Conservation (phyloP, 1,140 invertebrate genomes). For the Cotesia chilonis region DNA sequence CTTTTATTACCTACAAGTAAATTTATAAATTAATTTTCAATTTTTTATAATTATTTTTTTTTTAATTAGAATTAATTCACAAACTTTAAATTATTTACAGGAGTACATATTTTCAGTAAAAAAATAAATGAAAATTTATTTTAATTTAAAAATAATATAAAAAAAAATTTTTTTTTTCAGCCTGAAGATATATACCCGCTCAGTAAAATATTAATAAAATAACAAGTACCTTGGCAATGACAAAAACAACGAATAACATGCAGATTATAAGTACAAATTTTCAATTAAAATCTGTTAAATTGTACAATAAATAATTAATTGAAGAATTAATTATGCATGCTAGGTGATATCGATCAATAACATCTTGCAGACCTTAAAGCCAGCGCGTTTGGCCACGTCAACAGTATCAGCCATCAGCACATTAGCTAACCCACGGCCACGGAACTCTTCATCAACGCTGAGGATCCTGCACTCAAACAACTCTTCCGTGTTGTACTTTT, state of each 20-base stretch:
- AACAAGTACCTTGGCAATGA: neutral
- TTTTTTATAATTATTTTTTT: no score
- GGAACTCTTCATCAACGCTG: constrained; percentile 74
- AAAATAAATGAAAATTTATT: no score
- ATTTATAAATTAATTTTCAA: constrained; percentile 16
- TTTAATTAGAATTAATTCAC: constrained; percentile 1
- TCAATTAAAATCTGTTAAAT: neutral
- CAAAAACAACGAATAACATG: neutral
- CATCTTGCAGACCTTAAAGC: constrained; percentile 70
- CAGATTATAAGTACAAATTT: neutral
- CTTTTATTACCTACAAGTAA: constrained; percentile 74
- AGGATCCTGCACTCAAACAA: constrained; percentile 84
- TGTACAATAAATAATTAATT: no score
- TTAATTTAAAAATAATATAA: no score
- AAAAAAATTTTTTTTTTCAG: no score
- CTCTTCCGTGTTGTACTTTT: constrained; percentile 72
- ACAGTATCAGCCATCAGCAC: constrained; percentile 74
- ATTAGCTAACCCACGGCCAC: constrained; percentile 77
- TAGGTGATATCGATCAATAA: neutral
- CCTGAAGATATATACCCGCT: neutral
- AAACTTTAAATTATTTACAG: neutral
- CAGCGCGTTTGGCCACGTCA: constrained; percentile 70
- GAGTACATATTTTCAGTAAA: no score
- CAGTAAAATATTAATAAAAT: neutral
- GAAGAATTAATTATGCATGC: constrained; percentile 24